Base-by-base conservation (phyloP, 2,113 vertebrate species). In the Galbula dea region DNA sequence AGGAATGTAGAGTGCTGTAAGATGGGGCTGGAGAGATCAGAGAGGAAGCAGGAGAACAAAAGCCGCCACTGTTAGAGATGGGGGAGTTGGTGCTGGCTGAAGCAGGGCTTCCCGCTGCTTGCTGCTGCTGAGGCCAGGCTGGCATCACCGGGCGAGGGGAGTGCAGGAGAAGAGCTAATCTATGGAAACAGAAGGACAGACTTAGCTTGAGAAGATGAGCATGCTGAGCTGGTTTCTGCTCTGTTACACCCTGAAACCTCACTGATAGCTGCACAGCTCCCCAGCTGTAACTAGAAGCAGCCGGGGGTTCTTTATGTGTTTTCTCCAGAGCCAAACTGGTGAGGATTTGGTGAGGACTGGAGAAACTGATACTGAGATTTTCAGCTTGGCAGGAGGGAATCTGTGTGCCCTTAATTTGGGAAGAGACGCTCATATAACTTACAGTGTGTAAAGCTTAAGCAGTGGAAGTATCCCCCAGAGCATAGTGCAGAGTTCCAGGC, bases 151-250 rank as follows among this genome's bases (percentile, higher is more conserved):
- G 37, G 89, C 82, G 41, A 43, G 86, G 88, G 85, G 90, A 89
- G 73, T 12, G 86, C 83, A 82, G 75, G 61, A 46, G 1, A 74
- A 45, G 62, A 86, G 93, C 95, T 96, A 96, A 97, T 96, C 97
- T 94, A 5, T 78, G 6, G 15, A 77, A 97, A 92, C 94, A 96
- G 95, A 95, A 96, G 93, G 92, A 24, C 83, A 91, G 94, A 83
- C 88, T 97, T 96, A 92, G 92, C 96, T 93, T 39, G 93, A 96
- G 94, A 94, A 93, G 92, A 94, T 89, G 96, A 96, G 85, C 86
- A 81, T 93, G 83, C 93, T 94, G 95, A 93, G 95, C 93, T 87
- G 61, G 88, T 94, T 93, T 96, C 91, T 95, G 95, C 94, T 92
- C 95, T 77, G 76, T 51, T 88, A 89, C 88, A 54, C 90, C 83